Percentiles rank a stretch among this genome's conserved stretches.
These are phyloP conservation scores for Julus scandinavius DNA, from an alignment of 2,888 invertebrate genomes.

Conservation along the genomic window DNA sequence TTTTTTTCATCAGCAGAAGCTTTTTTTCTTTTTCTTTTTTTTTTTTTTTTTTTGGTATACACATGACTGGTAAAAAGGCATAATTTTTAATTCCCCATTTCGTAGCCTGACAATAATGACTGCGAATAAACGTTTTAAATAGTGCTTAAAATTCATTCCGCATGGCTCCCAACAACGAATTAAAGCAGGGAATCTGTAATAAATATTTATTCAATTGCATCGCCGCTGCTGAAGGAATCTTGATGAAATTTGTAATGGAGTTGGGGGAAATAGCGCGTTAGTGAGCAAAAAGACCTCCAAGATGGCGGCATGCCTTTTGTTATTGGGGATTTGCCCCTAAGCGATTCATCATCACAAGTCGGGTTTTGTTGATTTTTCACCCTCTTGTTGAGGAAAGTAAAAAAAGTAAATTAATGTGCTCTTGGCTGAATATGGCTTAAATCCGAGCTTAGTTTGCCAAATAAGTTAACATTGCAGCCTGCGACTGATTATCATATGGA, in stretches of 20 bases:
- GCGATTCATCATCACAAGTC: no score
- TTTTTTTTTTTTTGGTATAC: background rate
- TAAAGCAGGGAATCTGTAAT: slow-evolving; percentile 18
- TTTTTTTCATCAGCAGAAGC: background rate
- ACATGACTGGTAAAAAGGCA: background rate
- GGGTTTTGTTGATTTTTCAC: no score
- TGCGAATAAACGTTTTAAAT: slow-evolving; percentile 18
- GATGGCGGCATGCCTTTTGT: background rate
- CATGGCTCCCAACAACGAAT: slow-evolving; percentile 11
- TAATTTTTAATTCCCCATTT: background rate
- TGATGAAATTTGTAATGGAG: slow-evolving; percentile 18
- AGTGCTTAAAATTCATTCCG: slow-evolving; percentile 18
- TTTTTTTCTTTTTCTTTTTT: background rate
- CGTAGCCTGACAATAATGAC: slow-evolving; percentile 11
- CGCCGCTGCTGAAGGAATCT: slow-evolving; percentile 5
- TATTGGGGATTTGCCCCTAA: no score
- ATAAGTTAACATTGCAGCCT: no score
- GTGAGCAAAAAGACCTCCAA: background rate
- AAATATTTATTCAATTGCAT: slow-evolving; percentile 18
- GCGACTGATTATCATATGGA: no score
- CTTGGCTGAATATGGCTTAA: no score
- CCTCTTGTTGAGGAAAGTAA: no score
- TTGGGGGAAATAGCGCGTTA: background rate
- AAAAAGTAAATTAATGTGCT: no score
- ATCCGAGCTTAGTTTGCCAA: no score